Evolutionary conservation across 2,888 invertebrate species (phyloP).

Genomic region (Mythimna lalbum): DNA sequence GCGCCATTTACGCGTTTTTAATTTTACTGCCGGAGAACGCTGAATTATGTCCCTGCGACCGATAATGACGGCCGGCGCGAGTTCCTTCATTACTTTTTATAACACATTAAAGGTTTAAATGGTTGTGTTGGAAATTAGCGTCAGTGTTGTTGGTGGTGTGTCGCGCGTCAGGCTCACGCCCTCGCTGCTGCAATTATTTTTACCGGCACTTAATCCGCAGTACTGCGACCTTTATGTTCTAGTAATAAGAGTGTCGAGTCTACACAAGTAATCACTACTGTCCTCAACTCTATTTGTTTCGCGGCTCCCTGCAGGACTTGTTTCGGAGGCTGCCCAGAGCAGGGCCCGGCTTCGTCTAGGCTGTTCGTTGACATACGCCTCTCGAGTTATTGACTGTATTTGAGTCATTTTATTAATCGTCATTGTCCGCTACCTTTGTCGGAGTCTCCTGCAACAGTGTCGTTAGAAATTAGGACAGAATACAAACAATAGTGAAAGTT

Average conservation of each 20-base stretch:
- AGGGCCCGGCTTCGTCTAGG: slow-evolving; percentile 54
- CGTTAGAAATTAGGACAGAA: slow-evolving; percentile 56
- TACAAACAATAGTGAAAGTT: slow-evolving; percentile 65
- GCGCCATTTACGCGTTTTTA: slow-evolving; percentile 87
- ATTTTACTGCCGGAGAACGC: slow-evolving; percentile 83
- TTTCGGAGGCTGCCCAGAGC: slow-evolving; percentile 54
- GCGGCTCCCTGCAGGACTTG: slow-evolving; percentile 53
- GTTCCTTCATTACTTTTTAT: slow-evolving; percentile 86
- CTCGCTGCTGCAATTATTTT: slow-evolving; percentile 33
- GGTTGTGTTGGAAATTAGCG: slow-evolving; percentile 63
- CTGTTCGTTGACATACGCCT: slow-evolving; percentile 59
- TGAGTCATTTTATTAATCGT: slow-evolving; percentile 51
- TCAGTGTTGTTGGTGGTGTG: slow-evolving; percentile 50
- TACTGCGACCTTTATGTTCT: slow-evolving; percentile 43
- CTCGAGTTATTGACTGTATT: slow-evolving; percentile 66
- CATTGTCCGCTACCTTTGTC: slow-evolving; percentile 49
- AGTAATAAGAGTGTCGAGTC: slow-evolving; percentile 44
- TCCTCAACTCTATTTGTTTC: slow-evolving; percentile 60
- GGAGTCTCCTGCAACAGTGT: slow-evolving; percentile 44
- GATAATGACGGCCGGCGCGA: slow-evolving; percentile 79
- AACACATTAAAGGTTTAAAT: slow-evolving; percentile 80
- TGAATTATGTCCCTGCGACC: slow-evolving; percentile 81
- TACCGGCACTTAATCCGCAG: slow-evolving; percentile 36
- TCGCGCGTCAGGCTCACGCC: slow-evolving; percentile 12
- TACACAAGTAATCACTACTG: slow-evolving; percentile 50